Conservation (phyloP, 2,888 invertebrate species). For the Drosophila pullipes region DNA sequence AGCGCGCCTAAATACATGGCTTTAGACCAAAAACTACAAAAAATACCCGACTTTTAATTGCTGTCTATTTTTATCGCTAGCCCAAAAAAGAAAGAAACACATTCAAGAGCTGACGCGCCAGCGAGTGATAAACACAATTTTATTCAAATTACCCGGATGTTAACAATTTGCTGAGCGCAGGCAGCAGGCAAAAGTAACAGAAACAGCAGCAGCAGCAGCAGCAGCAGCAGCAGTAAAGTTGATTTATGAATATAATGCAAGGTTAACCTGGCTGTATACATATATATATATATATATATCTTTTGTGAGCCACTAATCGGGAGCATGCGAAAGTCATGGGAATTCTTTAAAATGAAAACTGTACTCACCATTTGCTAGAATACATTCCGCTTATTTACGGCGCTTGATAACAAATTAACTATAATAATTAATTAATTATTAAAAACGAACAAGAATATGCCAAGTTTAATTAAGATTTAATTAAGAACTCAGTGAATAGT, state of each 20-base stretch:
- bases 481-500: neutral
- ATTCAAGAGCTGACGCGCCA: slow-evolving; percentile 22
- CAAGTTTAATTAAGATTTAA: neutral
- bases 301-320: slow-evolving; percentile 5
- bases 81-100: neutral
- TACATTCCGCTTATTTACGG: neutral
- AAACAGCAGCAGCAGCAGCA: slow-evolving; percentile 1
- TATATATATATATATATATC: neutral
- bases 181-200: slow-evolving; percentile 9
- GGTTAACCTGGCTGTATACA: slow-evolving; percentile 14
- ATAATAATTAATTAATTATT: neutral
- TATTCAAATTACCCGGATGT: slow-evolving; percentile 79
- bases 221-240: slow-evolving; percentile 39
- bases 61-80: slow-evolving; percentile 48
- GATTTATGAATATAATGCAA: slow-evolving; percentile 74
- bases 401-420: no score
- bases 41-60: slow-evolving; percentile 68
- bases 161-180: slow-evolving; percentile 67
- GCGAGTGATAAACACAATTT: slow-evolving; percentile 67
- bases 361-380: neutral
- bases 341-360: neutral
- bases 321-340: slow-evolving; percentile 34
- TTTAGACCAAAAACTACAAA: slow-evolving; percentile 7
- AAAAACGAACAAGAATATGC: neutral
- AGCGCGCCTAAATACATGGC: slow-evolving; percentile 75